phyloP scores from a whole-genome alignment of 2,797 vertebrate genomes.

The Carapus acus region DNA sequence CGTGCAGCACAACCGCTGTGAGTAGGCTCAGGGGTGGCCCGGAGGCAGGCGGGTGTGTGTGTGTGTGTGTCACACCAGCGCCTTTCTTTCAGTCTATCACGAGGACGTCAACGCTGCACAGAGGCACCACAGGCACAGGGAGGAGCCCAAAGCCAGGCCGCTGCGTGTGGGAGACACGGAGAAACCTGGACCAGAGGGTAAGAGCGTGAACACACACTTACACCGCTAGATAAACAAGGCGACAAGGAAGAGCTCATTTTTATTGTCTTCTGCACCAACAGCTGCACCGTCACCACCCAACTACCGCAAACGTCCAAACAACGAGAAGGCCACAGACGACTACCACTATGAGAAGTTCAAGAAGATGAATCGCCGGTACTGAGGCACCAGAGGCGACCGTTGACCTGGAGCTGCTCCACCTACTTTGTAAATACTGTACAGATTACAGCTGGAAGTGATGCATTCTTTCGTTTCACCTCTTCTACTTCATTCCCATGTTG shows the following conservation, averaged over 20 bases:
- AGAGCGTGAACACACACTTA: conserved; percentile 35
- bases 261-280: not conserved
- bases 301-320: conserved; percentile 88
- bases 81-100: conserved; percentile 79
- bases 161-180: conserved; percentile 93
- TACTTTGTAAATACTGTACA: conserved; percentile 42
- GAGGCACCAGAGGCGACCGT: conserved; percentile 27
- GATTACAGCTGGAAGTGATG: conserved; percentile 8
- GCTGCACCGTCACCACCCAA: conserved; percentile 78
- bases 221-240: no score
- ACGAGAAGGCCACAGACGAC: conserved; percentile 96
- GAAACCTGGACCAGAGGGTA: conserved; percentile 89
- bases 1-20: conserved; percentile 97
- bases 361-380: conserved; percentile 97
- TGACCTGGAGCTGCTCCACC: not conserved
- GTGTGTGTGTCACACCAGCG: not conserved
- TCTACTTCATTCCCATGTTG: not conserved
- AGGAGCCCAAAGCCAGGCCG: conserved; percentile 90
- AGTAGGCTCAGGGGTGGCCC: conserved; percentile 68
- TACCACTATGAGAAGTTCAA: conserved; percentile 99
- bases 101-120: conserved; percentile 90
- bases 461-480: not conserved
- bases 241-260: no score
- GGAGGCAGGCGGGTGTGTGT: no score
- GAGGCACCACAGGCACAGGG: conserved; percentile 85